A percentile compares a stretch with the other conserved stretches of the same genome.
Conservation (phyloP, 2,797 vertebrate genomes). For the Rousettus madagascariensis region DNA sequence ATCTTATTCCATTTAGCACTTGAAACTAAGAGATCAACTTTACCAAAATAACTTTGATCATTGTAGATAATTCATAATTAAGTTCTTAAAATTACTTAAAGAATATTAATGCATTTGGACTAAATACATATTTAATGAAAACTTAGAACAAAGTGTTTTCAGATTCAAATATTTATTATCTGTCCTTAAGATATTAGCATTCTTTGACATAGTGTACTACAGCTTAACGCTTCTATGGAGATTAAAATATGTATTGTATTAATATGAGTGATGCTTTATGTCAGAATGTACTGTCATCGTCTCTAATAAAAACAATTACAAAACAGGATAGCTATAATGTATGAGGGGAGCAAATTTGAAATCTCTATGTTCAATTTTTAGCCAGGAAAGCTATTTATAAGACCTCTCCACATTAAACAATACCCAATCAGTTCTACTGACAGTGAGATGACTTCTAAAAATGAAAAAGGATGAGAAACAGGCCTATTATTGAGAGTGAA, state of each 20-base stretch:
- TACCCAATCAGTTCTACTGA: constrained; percentile 56
- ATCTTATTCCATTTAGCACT: constrained; percentile 64
- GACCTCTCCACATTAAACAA: constrained; percentile 65
- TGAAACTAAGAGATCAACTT: constrained; percentile 65
- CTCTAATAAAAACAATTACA: constrained; percentile 66
- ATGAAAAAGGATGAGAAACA: constrained; percentile 55
- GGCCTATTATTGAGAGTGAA: constrained; percentile 19
- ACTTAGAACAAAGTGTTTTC: constrained; percentile 60
- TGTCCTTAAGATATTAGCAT: constrained; percentile 56
- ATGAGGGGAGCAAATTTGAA: constrained; percentile 33
- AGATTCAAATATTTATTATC: constrained; percentile 71
- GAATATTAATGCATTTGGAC: constrained; percentile 63
- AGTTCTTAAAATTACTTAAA: constrained; percentile 53
- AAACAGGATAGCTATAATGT: constrained; percentile 51
- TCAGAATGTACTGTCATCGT: constrained; percentile 60
- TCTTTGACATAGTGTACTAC: constrained; percentile 47
- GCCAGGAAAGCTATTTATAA: constrained; percentile 73
- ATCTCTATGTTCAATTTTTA: constrained; percentile 68
- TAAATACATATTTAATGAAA: constrained; percentile 69
- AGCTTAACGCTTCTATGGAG: constrained; percentile 55
- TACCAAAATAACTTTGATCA: constrained; percentile 62
- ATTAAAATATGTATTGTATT: constrained; percentile 71
- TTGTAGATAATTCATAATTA: constrained; percentile 74
- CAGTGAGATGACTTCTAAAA: constrained; percentile 58
- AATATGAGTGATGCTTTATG: constrained; percentile 72